Conservation (phyloP, 2,888 invertebrate species). For the Cephus pygmeus region DNA sequence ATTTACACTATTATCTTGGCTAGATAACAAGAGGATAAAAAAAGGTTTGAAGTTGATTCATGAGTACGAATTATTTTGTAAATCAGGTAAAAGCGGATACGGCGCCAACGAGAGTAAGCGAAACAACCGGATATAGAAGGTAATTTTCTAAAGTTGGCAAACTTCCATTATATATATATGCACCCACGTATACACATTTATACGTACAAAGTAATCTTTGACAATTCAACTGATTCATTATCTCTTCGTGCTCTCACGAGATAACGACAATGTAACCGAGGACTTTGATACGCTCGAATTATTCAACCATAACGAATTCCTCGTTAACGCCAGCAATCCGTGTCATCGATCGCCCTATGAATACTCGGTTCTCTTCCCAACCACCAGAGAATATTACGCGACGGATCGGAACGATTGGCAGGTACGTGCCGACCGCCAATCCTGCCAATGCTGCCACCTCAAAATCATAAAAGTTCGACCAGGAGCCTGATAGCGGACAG, state of each 20-base stretch:
- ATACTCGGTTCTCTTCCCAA: background rate
- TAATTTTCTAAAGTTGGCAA: background rate
- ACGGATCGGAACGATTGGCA: background rate
- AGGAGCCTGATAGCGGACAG: background rate
- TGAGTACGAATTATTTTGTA: background rate
- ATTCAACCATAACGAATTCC: background rate
- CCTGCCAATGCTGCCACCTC: background rate
- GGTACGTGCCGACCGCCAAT: background rate
- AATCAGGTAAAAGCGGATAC: background rate
- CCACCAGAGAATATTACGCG: background rate
- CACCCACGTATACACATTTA: background rate
- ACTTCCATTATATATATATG: background rate
- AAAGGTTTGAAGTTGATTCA: background rate
- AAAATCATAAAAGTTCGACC: background rate
- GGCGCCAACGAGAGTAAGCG: background rate
- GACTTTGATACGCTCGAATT: background rate
- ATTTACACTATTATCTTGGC: background rate
- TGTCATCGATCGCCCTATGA: background rate
- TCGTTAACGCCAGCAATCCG: background rate
- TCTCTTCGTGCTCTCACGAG: background rate
- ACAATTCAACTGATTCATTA: background rate
- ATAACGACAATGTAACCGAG: background rate
- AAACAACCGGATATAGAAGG: background rate
- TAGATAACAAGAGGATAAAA: background rate
- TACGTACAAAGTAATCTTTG: background rate